phyloP scores from a whole-genome alignment of 2,888 invertebrate species.

The Macrosiphum euphorbiae region DNA sequence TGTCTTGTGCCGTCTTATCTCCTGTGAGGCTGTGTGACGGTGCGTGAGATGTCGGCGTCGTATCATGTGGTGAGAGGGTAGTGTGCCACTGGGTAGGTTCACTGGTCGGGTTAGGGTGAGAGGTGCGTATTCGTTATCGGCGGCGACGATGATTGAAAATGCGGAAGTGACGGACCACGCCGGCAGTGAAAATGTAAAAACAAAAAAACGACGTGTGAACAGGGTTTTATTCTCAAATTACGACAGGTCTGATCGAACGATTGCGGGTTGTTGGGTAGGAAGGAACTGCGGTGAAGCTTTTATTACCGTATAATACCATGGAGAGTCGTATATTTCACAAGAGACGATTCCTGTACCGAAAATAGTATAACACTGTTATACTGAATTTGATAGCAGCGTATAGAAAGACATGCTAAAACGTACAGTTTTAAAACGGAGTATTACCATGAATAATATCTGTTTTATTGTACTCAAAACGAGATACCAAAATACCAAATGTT shows the following conservation, averaged over 20 bases:
- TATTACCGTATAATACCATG: not conserved
- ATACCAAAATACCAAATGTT: not conserved
- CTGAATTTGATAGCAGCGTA: not conserved
- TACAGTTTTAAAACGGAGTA: not conserved
- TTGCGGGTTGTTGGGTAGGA: not conserved
- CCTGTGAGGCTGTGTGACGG: not conserved
- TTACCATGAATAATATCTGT: not conserved
- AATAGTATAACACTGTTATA: not conserved
- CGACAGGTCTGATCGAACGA: not conserved
- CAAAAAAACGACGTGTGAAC: not conserved
- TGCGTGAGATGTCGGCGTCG: not conserved
- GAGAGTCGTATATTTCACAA: not conserved
- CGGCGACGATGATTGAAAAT: not conserved
- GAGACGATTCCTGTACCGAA: not conserved
- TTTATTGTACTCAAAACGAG: not conserved
- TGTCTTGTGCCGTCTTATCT: not conserved
- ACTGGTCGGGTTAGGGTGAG: not conserved
- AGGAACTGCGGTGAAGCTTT: not conserved
- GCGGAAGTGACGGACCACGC: not conserved
- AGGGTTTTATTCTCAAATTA: not conserved
- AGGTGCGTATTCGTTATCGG: not conserved
- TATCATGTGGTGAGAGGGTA: not conserved
- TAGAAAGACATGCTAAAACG: not conserved
- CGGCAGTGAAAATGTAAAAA: not conserved
- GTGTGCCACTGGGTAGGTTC: not conserved